Conservation (phyloP, 2,113 vertebrate genomes). For the Steatornis caripensis region DNA sequence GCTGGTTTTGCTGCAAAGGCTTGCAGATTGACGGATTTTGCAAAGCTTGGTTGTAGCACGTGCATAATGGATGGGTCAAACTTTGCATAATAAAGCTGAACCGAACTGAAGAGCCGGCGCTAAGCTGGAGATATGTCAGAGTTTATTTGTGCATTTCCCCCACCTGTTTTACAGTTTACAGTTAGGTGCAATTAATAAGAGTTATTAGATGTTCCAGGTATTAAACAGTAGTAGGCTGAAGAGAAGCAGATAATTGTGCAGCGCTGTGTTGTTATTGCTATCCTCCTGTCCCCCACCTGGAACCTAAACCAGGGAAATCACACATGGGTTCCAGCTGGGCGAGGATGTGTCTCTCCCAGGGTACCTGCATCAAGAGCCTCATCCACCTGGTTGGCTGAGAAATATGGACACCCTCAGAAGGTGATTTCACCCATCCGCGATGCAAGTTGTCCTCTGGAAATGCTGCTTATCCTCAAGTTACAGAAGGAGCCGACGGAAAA, state of each 20-base stretch:
- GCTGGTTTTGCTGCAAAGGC: slow-evolving; percentile 33
- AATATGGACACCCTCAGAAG: background rate
- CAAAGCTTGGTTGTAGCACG: background rate
- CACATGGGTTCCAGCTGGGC: background rate
- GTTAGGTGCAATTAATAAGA: background rate
- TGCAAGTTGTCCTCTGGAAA: rapidly evolving
- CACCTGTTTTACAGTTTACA: background rate
- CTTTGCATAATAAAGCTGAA: background rate
- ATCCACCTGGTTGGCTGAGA: background rate
- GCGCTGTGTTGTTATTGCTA: rapidly evolving
- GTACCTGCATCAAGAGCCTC: background rate
- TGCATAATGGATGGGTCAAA: background rate
- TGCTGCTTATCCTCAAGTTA: background rate
- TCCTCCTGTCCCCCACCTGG: background rate
- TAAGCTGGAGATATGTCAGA: background rate
- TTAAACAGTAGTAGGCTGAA: background rate
- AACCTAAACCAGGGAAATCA: background rate
- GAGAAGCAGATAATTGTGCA: background rate
- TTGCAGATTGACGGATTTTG: slow-evolving; percentile 31
- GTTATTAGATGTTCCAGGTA: background rate
- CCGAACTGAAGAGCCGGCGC: background rate
- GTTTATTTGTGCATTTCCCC: background rate
- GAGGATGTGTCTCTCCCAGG: background rate
- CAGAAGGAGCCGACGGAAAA: background rate
- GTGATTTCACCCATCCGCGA: rapidly evolving